A percentile compares a stretch with the other conserved stretches of the same genome.
phyloP scores from a whole-genome alignment of 2,797 vertebrate species.

The Microhierax caerulescens region DNA sequence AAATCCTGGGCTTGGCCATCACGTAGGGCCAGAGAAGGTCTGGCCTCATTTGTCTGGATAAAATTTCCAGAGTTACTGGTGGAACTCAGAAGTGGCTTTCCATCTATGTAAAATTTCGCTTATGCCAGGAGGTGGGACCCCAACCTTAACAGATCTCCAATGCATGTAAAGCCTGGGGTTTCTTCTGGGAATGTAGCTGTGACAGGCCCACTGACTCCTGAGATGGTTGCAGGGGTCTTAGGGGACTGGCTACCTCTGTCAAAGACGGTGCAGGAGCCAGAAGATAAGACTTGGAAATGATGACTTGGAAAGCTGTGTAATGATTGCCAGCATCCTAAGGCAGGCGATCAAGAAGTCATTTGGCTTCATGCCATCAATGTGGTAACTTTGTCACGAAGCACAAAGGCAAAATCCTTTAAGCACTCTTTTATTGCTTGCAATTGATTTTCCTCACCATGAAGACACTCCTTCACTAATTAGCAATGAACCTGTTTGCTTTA shows the following conservation, averaged over 20 bases:
- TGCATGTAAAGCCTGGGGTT: not conserved
- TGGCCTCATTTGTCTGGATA: not conserved
- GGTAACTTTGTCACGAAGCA: conserved; percentile 28
- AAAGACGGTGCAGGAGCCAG: not conserved
- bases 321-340: not conserved
- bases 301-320: not conserved
- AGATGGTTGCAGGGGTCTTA: not conserved
- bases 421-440: conserved; percentile 39
- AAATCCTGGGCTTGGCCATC: not conserved
- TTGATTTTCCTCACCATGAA: conserved; percentile 54
- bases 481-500: not conserved
- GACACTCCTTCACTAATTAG: conserved; percentile 54
- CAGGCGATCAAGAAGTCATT: not conserved
- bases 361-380: not conserved
- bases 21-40: not conserved
- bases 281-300: not conserved
- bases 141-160: not conserved
- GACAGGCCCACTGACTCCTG: fast-evolving
- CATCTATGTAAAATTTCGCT: not conserved
- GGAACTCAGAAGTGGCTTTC: not conserved
- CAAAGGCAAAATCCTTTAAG: conserved; percentile 47
- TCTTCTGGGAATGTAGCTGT: not conserved
- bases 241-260: not conserved
- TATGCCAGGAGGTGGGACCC: not conserved
- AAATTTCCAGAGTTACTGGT: not conserved